phyloP scores from a whole-genome alignment of 1,140 invertebrate genomes.

The Drosophila eugracilis region DNA sequence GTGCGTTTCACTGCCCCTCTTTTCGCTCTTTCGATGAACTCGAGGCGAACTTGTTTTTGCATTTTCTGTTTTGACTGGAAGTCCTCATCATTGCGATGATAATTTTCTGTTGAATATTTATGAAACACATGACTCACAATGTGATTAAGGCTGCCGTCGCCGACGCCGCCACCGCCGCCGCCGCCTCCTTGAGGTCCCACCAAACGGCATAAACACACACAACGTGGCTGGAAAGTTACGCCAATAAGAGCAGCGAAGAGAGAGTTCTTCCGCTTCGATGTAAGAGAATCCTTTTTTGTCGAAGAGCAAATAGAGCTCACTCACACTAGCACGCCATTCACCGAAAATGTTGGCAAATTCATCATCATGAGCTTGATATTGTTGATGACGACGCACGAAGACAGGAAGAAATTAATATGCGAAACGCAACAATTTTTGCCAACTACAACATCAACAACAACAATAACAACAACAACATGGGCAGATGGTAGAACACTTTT shows the following conservation, averaged over 20 bases:
- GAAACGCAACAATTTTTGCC: constrained; percentile 83
- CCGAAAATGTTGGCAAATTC: constrained; percentile 39
- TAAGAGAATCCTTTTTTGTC: constrained; percentile 23
- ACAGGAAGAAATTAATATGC: constrained; percentile 83
- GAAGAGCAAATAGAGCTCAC: constrained; percentile 23
- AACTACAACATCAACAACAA: constrained; percentile 58
- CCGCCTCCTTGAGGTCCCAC: constrained; percentile 6
- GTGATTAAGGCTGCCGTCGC: constrained; percentile 38
- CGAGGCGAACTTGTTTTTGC: constrained; percentile 19
- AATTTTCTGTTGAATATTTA: constrained; percentile 65
- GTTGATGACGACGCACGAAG: constrained; percentile 61
- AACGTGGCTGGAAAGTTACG: constrained; percentile 63
- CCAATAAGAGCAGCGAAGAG: constrained; percentile 77
- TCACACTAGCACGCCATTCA: constrained; percentile 33
- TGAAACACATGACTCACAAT: constrained; percentile 73
- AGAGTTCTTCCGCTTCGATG: constrained; percentile 8
- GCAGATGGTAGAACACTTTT: constrained; percentile 46
- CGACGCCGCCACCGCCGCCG: no score
- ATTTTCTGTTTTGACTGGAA: constrained; percentile 72
- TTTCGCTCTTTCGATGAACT: constrained; percentile 1
- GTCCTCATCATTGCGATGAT: constrained; percentile 43
- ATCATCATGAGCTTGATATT: constrained; percentile 48
- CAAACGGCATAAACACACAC: constrained; percentile 25
- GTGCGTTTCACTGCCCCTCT: constrained; percentile 56
- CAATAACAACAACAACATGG: constrained; percentile 40